Base-by-base conservation (phyloP, 2,888 invertebrate genomes). In the Liopterus haemorrhoidalis region DNA sequence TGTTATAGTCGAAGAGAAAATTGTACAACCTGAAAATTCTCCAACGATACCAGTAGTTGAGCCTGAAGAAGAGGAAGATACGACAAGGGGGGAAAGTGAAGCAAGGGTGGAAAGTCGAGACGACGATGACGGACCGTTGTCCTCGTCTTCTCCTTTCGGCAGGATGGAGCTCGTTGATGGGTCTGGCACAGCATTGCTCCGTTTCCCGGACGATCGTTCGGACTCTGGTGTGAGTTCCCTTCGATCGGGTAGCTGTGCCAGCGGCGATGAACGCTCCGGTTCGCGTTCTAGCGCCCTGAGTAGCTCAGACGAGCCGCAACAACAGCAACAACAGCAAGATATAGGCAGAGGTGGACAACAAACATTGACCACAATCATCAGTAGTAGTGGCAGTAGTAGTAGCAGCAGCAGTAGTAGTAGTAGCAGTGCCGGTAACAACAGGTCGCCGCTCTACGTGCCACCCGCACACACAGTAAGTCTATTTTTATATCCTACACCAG, bases 231-330 rank as follows among this genome's bases (percentile, higher is more conserved):
- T 85, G 74, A 83, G 84, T 70, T 83, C 83, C 45, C 71, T 83
- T 62, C 76, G 83, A 59, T 81, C 81, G 61, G 78, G 79, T 60
- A 76, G 80, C 58, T 72, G 73, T 47, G 57, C 61, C 41, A 75
- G 75, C 60, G 76, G 78, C 63, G 84, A 84, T 75, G 84, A 84
- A 70, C 78, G 84, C 59, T 81, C 81, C 68, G 84, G 83, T 63
- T 82, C 82, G 66, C 76, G 83, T 51, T 76, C 75, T 67, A 82
- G 82, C 69, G 83, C 83, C 66, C 74, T 84, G 66, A 83, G 82
- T 65, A 76, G 76, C 70, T 78, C 81, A 64, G 82, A 82, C 70
- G 82, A 81, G 70, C 78, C 79, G 58, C 76, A 70, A 27, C 44
- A 39, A 32, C 41, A 32, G 27, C 36, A 40, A 32, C 37, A 50